A percentile compares a stretch with the other conserved stretches of the same genome.
phyloP scores from a whole-genome alignment of 2,888 invertebrate species.

The Lydus trimaculatus region DNA sequence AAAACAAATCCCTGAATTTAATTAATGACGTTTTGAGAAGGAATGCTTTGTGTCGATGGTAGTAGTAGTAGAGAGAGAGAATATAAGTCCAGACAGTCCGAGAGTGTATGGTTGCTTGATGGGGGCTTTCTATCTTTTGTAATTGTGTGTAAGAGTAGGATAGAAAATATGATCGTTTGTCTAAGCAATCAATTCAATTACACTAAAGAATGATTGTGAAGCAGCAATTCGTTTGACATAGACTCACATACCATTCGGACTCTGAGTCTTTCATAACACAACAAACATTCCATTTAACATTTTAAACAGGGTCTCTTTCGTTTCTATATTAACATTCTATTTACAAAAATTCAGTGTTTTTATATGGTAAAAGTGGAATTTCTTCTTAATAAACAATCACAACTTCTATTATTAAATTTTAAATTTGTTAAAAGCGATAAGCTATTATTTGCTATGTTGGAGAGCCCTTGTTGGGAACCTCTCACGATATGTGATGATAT shows the following conservation, averaged over 20 bases:
- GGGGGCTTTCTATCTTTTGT: constrained; percentile 49
- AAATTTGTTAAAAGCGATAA: not conserved
- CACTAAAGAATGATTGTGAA: constrained; percentile 56
- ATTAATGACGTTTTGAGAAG: constrained; percentile 61
- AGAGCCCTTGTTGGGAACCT: not conserved
- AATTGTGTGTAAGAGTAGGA: constrained; percentile 10
- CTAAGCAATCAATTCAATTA: constrained; percentile 62
- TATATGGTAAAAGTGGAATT: not conserved
- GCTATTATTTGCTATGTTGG: not conserved
- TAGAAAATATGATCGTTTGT: constrained; percentile 51
- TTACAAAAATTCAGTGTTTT: not conserved
- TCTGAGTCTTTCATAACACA: constrained; percentile 20
- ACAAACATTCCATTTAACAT: constrained; percentile 26
- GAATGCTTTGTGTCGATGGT: constrained; percentile 56
- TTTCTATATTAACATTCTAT: not conserved
- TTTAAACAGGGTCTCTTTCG: not conserved
- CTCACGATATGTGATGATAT: constrained; percentile 7
- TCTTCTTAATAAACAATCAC: too few relatives aligned
- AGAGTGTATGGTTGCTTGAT: constrained; percentile 25
- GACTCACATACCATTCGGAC: constrained; percentile 46
- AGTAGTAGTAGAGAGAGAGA: constrained; percentile 15
- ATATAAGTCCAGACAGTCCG: constrained; percentile 29
- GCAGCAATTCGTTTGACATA: constrained; percentile 53
- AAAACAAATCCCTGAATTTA: constrained; percentile 62
- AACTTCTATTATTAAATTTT: too few relatives aligned